Evolutionary conservation across 1,140 invertebrate species (phyloP), one percentile per base, ranked within the genome.

Genomic region (Drosophila novamexicana): DNA sequence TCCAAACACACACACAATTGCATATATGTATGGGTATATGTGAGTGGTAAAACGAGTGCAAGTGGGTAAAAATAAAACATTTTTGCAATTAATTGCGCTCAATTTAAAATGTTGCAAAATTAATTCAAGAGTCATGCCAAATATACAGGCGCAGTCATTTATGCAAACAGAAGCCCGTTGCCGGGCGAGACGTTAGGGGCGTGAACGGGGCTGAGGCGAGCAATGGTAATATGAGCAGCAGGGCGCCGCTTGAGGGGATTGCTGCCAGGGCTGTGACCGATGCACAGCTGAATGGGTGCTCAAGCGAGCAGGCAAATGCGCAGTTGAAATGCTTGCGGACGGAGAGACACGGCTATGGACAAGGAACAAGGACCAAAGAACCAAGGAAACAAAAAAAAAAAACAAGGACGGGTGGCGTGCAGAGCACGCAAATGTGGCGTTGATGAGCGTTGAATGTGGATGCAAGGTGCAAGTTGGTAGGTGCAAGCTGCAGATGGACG

Each of bases 91-190:
- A 91, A 91, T 91, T 91, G 90, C 90, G 85, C 85, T 90, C 90
- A 91, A 91, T 91, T 91, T 91, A 91, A 91, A 91, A 91, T 91
- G 90, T 91, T 91, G 90, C 90, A 91, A 91, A 91, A 91, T 91
- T 91, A 91, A 91, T 91, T 91, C 90, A 91, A 88, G 85, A 89
- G 84, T 89, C 84, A 89, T 89, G 84, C 84, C 84, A 89, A 89
- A 89, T 89, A 89, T 81, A 89, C 84, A 89, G 85, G 84, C 84
- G 80, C 85, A 89, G 85, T 84, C 84, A 84, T 89, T 89, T 89
- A 89, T 89, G 84, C 84, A 89, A 84, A 86, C 78, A 86, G 68
- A 49, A 57, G 22, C 45, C 68, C 12, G 56, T 29, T 44, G 62
- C 1, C 34, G 14, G 8, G 6, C n/a, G n/a, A 14, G 14, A 16